phyloP scores from a whole-genome alignment of 2,113 vertebrate species.

The Deroptyus accipitrinus region DNA sequence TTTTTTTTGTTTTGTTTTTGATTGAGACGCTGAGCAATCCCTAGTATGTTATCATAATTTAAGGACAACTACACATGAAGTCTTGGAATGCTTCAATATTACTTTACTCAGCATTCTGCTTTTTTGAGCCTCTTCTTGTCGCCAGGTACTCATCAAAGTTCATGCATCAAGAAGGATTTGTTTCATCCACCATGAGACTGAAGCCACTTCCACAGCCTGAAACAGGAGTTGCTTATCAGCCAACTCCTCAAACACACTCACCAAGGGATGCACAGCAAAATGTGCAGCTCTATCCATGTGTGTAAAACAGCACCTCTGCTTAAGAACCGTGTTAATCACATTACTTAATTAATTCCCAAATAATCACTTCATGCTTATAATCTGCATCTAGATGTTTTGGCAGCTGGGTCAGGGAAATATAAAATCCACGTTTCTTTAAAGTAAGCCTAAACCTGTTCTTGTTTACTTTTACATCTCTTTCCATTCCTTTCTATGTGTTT shows the following conservation, averaged over 20 bases:
- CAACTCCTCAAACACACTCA: not conserved
- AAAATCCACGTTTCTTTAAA: conserved; percentile 8
- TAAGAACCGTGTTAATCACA: not conserved
- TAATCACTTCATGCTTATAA: conserved; percentile 27
- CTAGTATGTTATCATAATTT: not conserved
- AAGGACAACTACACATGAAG: not conserved
- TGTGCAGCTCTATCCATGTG: not conserved
- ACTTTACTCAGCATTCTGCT: not conserved
- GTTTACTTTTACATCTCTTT: not conserved
- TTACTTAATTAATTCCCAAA: conserved; percentile 49
- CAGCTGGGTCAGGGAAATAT: not conserved
- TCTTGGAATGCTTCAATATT: not conserved
- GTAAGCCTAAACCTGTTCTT: not conserved
- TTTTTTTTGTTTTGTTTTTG: not conserved
- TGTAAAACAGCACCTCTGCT: conserved; percentile 18
- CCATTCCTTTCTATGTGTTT: not conserved
- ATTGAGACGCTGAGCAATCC: not conserved
- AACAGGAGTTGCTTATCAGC: not conserved
- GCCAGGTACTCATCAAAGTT: not conserved
- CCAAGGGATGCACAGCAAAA: not conserved
- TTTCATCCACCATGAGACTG: not conserved
- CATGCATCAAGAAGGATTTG: not conserved
- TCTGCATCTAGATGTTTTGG: conserved; percentile 22
- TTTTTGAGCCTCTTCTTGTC: not conserved
- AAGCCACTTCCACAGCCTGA: not conserved